phyloP scores from a whole-genome alignment of 2,113 vertebrate genomes.

The Rafetus swinhoei region DNA sequence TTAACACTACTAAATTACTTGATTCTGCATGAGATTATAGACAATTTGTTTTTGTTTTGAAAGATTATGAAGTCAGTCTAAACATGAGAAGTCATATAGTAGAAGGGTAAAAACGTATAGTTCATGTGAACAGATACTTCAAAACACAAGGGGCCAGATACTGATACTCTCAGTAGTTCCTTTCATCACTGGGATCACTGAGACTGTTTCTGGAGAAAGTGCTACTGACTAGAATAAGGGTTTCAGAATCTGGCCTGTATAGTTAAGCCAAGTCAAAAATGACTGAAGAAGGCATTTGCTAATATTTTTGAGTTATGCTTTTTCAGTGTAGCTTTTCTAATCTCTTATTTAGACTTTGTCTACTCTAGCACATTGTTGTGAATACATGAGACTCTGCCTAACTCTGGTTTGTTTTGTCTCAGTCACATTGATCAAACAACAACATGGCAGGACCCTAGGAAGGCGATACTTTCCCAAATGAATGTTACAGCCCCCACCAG shows the following conservation, averaged over 20 bases:
- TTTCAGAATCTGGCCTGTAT: background rate
- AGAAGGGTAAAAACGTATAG: background rate
- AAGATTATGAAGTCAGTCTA: background rate
- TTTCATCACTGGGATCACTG: background rate
- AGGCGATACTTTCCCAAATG: conserved; percentile 93
- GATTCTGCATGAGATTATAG: conserved; percentile 21
- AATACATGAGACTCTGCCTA: conserved; percentile 40
- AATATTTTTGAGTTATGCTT: conserved; percentile 13
- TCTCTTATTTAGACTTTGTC: conserved; percentile 13
- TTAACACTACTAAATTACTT: background rate
- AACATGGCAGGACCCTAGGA: conserved; percentile 97
- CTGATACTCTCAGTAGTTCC: accelerated
- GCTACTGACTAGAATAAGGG: background rate
- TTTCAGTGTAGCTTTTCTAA: background rate
- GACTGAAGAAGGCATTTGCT: background rate
- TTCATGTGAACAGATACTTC: background rate
- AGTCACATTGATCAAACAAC: conserved; percentile 98
- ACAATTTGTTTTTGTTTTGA: background rate
- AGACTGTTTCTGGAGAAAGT: background rate
- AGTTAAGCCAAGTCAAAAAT: background rate
- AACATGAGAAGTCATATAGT: background rate
- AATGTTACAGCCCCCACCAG: conserved; percentile 89
- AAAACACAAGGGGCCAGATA: background rate
- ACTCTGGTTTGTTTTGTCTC: conserved; percentile 68
- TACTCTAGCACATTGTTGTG: conserved; percentile 16